phyloP scores from a whole-genome alignment of 2,888 invertebrate species.

The Amblyjoppa proteus region DNA sequence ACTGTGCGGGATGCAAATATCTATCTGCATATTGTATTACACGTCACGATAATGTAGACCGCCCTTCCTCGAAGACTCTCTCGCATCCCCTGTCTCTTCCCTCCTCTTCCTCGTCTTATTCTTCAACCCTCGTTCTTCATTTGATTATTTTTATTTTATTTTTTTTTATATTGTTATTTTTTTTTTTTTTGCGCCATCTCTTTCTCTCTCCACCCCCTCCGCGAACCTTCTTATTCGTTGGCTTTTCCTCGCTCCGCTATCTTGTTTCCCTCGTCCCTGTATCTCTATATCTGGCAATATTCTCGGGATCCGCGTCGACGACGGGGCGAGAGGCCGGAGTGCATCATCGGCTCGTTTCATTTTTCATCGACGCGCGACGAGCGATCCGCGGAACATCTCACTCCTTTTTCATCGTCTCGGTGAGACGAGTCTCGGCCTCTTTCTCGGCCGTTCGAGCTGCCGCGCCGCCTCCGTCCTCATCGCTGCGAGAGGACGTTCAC shows the following conservation, averaged over 20 bases:
- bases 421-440: constrained; percentile 1
- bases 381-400: constrained; percentile 35
- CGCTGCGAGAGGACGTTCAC: constrained; percentile 59
- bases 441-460: constrained; percentile 23
- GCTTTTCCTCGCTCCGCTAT: constrained; percentile 35
- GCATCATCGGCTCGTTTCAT: constrained; percentile 62
- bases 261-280: constrained; percentile 43
- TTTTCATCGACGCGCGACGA: constrained; percentile 65
- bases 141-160: constrained; percentile 3
- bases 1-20: constrained; percentile 81
- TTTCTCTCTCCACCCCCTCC: neutral
- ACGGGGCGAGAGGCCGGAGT: neutral
- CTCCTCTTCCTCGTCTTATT: constrained; percentile 11
- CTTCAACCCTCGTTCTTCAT: constrained; percentile 26
- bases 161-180: neutral
- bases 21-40: constrained; percentile 83
- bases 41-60: constrained; percentile 80
- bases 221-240: neutral
- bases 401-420: neutral
- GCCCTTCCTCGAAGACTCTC: constrained; percentile 50
- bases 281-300: constrained; percentile 34
- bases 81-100: constrained; percentile 28
- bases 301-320: constrained; percentile 36
- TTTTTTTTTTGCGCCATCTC: neutral
- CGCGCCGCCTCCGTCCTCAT: constrained; percentile 38